Evolutionary conservation across 2,797 vertebrate species (phyloP), one percentile per base, ranked within the genome.

Genomic region (Clangula hyemalis): DNA sequence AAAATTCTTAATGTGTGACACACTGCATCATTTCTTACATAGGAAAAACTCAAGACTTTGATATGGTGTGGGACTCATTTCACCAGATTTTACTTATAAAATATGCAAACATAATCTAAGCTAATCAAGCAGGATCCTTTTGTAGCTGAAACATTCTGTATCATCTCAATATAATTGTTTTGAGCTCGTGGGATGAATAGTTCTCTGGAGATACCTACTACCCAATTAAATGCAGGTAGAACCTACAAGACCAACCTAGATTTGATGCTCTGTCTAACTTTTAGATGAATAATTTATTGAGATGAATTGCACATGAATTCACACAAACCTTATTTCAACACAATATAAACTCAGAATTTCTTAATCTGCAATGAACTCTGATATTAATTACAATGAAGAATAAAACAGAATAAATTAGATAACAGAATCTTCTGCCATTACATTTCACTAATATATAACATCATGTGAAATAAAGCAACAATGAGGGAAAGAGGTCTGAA

Each of bases 181-280:
- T 47, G 12, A 36, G 10, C 24, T 28, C 2, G 20, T 57, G 36
- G 8, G n/a, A n/a, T 69, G 20, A 87, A 71, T 30, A 30, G 5
- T 17, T n/a, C 49, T 47, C 62, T 72, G 0, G 0, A 78, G n/a
- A 18, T 38, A 2, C 8, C 18, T 65, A 2, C 8, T 15, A 71
- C 22, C 54, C 28, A 19, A 1, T 54, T 51, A 78, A 69, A 64
- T 72, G 34, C 11, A 91, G 30, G 43, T 28, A 27, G 20, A 76
- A 16, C 36, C 30, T 39, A 17, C 34, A 54, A 27, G 30, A 7
- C 34, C 17, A 66, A 30, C 10, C 21, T n/a, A 58, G n/a, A 36
- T 77, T 74, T 78, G 36, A 39, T 69, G 25, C 56, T 62, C 69
- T 2, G 5, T 56, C 10, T 62, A 54, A 47, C 25, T 71, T 76